phyloP scores from a whole-genome alignment of 2,797 vertebrate species.

The Amazona ochrocephala region DNA sequence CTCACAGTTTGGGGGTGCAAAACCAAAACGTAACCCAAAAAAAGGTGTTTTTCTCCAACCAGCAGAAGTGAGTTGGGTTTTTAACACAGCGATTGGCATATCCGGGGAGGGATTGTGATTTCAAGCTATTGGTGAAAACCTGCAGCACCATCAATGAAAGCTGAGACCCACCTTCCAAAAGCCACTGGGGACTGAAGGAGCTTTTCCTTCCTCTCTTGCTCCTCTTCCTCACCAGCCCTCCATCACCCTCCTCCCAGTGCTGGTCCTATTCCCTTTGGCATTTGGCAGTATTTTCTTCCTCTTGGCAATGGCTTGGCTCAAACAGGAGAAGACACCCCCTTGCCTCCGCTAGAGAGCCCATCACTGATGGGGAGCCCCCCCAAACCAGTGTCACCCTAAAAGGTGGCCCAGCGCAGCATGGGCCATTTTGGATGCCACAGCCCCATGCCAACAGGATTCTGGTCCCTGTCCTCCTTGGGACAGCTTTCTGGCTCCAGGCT shows the following conservation, averaged over 20 bases:
- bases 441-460: not conserved
- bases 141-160: not conserved
- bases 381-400: not conserved
- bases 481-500: not conserved
- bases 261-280: not conserved
- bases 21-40: not conserved
- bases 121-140: not conserved
- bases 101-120: not conserved
- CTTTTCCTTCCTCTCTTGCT: not conserved
- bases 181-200: not conserved
- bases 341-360: not conserved
- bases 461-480: not conserved
- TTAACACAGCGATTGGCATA: rapidly evolving
- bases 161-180: not conserved
- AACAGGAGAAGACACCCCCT: not conserved
- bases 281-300: conserved; percentile 45
- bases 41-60: not conserved
- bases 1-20: rapidly evolving
- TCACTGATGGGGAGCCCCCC: not conserved
- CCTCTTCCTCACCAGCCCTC: not conserved
- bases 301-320: not conserved
- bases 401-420: not conserved
- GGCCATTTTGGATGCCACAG: rapidly evolving
- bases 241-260: not conserved
- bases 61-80: not conserved